Base-by-base conservation (phyloP, 2,113 vertebrate genomes). In the Sinocyclocheilus rhinocerous region DNA sequence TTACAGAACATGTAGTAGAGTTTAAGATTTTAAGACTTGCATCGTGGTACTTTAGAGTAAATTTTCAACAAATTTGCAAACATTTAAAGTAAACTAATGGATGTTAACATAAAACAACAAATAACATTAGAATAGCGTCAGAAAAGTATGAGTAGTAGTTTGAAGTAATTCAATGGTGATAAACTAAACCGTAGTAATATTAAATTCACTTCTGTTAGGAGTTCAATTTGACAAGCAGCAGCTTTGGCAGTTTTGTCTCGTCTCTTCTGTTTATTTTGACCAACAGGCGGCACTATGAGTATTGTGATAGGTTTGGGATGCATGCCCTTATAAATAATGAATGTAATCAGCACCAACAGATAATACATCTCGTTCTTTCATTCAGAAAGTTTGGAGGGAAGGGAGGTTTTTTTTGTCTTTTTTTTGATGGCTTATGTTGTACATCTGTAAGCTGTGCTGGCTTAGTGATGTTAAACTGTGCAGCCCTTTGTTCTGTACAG, bases 261-360 rank as follows among this genome's bases (percentile, higher is more conserved):
- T 84, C 48, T 18, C 33, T 20, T 67, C 50, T 87, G 73, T 81
- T 89, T 57, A 55, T 20, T 91, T 92, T 91, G 89, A 93, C 94
- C 94, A 95, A 95, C 94, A 95, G 95, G 93, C 94, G 94, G 94
- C 94, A 93, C 91, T 93, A 90, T 93, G 90, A 86, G 92, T 89
- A 93, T 88, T 92, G 73, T 63, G 89, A 93, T 86, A 70, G 39
- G 15, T 29, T 78, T 42, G 67, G 52, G 6, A 42, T 48, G 18
- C 26, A 16, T 26, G 36, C 33, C n/a, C n/a, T 81, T 63, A 63
- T 18, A 18, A 63, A 81, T 18, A 65, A 73, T 33, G 57, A 59
- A 15, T 72, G 48, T 76, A 24, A 79, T 29, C 52, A 70, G 55
- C 50, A n/a, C 52, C 48, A 22, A 6, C 39, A 57, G 45, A 24